Conservation (phyloP, 2,888 invertebrate genomes). For the Lypha dubia region DNA sequence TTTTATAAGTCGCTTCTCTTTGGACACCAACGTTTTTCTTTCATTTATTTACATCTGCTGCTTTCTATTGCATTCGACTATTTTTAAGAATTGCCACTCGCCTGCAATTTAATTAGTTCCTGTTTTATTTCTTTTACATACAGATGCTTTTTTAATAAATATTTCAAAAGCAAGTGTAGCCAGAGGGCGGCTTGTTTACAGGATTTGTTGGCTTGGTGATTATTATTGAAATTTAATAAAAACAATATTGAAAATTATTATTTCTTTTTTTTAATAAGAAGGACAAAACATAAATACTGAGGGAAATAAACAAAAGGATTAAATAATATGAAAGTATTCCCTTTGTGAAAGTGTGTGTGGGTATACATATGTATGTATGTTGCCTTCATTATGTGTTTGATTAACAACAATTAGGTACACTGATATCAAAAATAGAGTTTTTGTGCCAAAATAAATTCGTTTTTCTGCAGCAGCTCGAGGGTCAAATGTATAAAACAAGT, state of each 20-base stretch:
- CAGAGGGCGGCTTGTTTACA: slow-evolving; percentile 14
- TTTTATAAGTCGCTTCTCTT: too few species aligned
- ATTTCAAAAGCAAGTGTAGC: slow-evolving; percentile 21
- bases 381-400: not conserved
- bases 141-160: not conserved
- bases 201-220: slow-evolving; percentile 22
- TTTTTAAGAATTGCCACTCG: slow-evolving; percentile 51
- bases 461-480: slow-evolving; percentile 28
- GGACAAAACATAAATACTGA: not conserved
- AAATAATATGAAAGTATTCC: not conserved
- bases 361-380: not conserved
- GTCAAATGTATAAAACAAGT: not conserved
- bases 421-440: slow-evolving; percentile 31
- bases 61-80: not conserved
- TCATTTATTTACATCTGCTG: not conserved
- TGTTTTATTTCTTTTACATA: slow-evolving; percentile 36
- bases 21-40: too few species aligned
- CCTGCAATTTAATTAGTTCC: slow-evolving; percentile 62
- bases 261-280: too few species aligned
- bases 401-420: slow-evolving; percentile 42
- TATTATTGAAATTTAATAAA: slow-evolving; percentile 53
- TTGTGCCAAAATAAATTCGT: slow-evolving; percentile 28
- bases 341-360: not conserved
- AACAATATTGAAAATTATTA: slow-evolving; percentile 49
- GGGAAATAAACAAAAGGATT: slow-evolving; percentile 30